Evolutionary conservation across 2,797 vertebrate genomes (phyloP), one percentile per base, ranked within the genome.

Genomic region (Semaprochilodus insignis): DNA sequence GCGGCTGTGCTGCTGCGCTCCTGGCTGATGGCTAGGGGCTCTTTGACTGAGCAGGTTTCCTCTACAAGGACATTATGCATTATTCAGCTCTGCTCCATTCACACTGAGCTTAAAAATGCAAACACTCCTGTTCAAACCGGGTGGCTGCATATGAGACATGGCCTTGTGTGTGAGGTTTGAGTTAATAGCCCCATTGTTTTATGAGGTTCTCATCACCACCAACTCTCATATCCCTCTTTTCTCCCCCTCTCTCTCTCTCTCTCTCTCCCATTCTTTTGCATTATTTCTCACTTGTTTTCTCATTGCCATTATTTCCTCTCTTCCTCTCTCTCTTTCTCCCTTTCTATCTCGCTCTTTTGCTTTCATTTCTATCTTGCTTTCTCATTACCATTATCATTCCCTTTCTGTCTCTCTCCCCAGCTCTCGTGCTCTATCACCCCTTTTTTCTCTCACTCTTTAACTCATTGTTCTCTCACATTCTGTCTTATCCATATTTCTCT

Each of bases 1-100:
- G 4, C 13, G 48, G 14, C 7, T 6, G 8, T 16, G 4, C 34
- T 51, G 13, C 14, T 69, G 23, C 5, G 14, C 19, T 62, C 34
- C n/a, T 59, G n/a, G n/a, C 71, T 74, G 15, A 74, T 19, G 10
- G 7, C 73, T 57, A 48, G 25, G 25, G 25, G 25, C 52, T 19
- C 27, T n/a, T n/a, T 59, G 54, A n/a, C 72, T 74, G 72, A 74
- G 13, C 27, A n/a, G 48, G 17, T 40, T 23, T 63, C 27, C 40
- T 71, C 15, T 54, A 77, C 55, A 77, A 77, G 59, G 74, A 77
- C 44, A 55, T 25, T 27, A 25, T 36, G 31, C 44, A 75, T 83
- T 83, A 79, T 75, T 55, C 48, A 69, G 40, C 10, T 23, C 5
- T 6, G 16, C 11, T 73, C 27, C 40, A 78, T 16, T 17, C 52